Evolutionary conservation across 2,113 vertebrate species (phyloP).

Genomic region (Caretta caretta): DNA sequence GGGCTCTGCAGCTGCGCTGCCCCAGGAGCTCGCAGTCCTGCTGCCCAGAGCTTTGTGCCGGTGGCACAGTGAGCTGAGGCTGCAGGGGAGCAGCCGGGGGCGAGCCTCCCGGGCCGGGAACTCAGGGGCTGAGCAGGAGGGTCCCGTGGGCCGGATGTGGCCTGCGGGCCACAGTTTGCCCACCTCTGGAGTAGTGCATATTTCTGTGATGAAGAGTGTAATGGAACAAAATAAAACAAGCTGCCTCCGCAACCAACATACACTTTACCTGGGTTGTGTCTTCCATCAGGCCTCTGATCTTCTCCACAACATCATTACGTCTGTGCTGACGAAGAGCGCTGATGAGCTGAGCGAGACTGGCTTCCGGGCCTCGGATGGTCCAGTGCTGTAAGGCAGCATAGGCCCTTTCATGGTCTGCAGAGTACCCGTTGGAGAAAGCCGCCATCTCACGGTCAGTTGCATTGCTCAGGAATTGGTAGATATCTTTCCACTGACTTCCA

Average conservation of each 20-base stretch:
- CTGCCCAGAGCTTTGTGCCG: too few species aligned
- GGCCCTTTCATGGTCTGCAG: constrained; percentile 90
- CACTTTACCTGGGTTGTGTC: constrained; percentile 89
- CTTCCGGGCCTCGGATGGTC: constrained; percentile 93
- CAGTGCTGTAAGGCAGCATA: constrained; percentile 96
- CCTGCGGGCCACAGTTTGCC: too few species aligned
- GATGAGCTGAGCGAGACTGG: constrained; percentile 97
- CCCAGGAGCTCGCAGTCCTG: too few species aligned
- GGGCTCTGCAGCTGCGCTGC: too few species aligned
- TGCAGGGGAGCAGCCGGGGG: too few species aligned
- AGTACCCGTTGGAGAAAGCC: constrained; percentile 91
- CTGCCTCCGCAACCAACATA: background rate
- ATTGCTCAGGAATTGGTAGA: constrained; percentile 93
- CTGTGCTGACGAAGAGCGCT: constrained; percentile 92
- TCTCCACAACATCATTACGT: constrained; percentile 96
- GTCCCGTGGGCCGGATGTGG: too few species aligned
- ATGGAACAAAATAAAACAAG: background rate
- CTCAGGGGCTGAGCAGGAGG: too few species aligned
- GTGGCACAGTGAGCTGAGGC: too few species aligned
- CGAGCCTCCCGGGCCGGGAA: too few species aligned
- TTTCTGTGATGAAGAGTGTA: background rate
- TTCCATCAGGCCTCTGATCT: constrained; percentile 95
- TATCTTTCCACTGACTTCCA: constrained; percentile 95
- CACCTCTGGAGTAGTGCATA: background rate
- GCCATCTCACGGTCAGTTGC: constrained; percentile 93